These are phyloP conservation scores for Microplitis manilae DNA, from an alignment of 2,888 invertebrate genomes.

Conservation along the genomic window DNA sequence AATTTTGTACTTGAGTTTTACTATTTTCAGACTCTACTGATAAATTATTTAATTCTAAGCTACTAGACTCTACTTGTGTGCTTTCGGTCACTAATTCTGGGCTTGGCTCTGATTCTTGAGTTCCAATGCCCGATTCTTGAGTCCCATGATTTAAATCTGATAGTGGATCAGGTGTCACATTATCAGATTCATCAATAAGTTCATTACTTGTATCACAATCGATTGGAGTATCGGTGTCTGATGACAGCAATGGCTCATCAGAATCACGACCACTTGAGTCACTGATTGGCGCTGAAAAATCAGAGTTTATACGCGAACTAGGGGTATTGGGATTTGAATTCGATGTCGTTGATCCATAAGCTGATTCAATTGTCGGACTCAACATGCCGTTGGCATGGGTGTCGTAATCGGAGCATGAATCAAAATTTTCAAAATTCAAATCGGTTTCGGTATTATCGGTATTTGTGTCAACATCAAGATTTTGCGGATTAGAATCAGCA, in stretches of 20 bases:
- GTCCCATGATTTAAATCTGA: neutral
- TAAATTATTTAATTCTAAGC: neutral
- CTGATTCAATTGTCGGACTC: slow-evolving; percentile 25
- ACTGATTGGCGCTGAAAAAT: slow-evolving; percentile 20
- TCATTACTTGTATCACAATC: slow-evolving; percentile 13
- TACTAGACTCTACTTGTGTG: neutral
- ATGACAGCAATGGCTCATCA: slow-evolving; percentile 12
- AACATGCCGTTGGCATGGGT: slow-evolving; percentile 18
- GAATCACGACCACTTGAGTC: neutral
- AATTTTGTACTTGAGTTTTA: neutral
- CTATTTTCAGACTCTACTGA: neutral
- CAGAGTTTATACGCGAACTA: slow-evolving; percentile 18
- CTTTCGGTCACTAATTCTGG: neutral
- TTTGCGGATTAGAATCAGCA: neutral
- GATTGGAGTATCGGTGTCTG: neutral
- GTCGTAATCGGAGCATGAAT: slow-evolving; percentile 20
- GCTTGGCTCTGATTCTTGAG: neutral
- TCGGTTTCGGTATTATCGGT: slow-evolving; percentile 8
- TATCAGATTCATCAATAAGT: neutral
- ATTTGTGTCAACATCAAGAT: neutral
- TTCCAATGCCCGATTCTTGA: neutral
- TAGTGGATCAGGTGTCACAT: neutral
- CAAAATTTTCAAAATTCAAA: slow-evolving; percentile 15
- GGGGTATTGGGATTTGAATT: slow-evolving; percentile 30
- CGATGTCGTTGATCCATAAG: slow-evolving; percentile 29